Base-by-base conservation (phyloP, 2,888 invertebrate genomes). In the Spilarctia lutea region DNA sequence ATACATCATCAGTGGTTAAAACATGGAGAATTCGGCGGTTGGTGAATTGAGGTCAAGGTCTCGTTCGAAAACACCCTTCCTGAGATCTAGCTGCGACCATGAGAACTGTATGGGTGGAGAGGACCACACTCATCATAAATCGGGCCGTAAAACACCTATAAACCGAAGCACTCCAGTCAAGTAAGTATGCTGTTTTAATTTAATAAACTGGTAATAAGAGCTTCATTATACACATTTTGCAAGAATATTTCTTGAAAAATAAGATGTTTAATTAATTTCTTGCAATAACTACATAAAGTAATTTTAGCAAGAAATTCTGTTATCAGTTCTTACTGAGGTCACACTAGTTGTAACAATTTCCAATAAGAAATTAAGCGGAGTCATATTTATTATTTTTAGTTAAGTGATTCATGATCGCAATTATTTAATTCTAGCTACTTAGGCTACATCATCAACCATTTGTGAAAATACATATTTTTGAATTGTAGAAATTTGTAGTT, bases 21-120 rank as follows among this genome's bases (percentile, higher is more conserved):
- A 77, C 78, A 95, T 96, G 96, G 96, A 96, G 85, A 94, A 92
- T 83, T 90, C 91, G 78, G 89, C 92, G 79, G 93, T 92, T 87
- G 93, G 94, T 84, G 96, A 96, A 92, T 96, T 97, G 90, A 94
- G 97, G 92, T 96, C 97, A 91, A 96, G 97, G 94, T 97, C 97
- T 85, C 96, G 97, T 84, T 97, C 97, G 60, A 97, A 96, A 89
- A 97, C 97, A 86, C 97, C 97, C 80, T 97, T 97, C 88, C 90
- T 96, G 83, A 94, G 96, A 81, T 96, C 96, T 74, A 96, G 93
- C 85, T 96, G 96, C 86, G 96, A 97, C 89, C 96, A 92, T 81
- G 97, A 97, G 88, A 94, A 93, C 81, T 97, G 96, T 87, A 88
- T 92, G 39, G 96, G 96, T 79, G 91, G 91, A 67, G 96, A 94